Evolutionary conservation across 2,888 invertebrate genomes (phyloP).

Genomic region (Cerastis rubricosa): DNA sequence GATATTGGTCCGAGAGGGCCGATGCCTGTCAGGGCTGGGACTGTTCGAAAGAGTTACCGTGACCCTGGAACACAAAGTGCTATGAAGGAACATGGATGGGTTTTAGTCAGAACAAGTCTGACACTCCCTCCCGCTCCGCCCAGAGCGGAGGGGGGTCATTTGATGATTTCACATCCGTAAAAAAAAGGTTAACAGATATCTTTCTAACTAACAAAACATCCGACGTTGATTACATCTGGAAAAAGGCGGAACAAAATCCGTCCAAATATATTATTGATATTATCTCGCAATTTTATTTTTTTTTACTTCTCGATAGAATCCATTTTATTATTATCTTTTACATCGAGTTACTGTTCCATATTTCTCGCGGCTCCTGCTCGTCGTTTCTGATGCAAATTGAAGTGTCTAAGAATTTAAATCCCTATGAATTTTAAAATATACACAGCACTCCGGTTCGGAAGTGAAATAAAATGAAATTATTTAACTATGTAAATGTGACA

Average conservation of each 20-base stretch:
- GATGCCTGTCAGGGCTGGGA: too few relatives aligned
- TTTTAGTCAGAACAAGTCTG: too few relatives aligned
- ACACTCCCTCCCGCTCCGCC: too few relatives aligned
- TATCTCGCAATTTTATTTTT: conserved; percentile 1
- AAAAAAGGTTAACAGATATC: neutral
- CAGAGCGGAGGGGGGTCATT: too few relatives aligned
- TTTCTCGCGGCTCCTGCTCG: conserved; percentile 55
- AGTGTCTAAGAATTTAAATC: conserved; percentile 70
- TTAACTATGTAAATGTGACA: conserved; percentile 45
- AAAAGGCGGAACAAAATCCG: neutral
- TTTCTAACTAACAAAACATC: neutral
- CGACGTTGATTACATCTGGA: neutral
- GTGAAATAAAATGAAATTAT: conserved; percentile 62
- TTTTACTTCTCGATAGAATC: conserved; percentile 32
- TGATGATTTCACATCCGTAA: too few relatives aligned
- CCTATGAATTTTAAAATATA: conserved; percentile 71
- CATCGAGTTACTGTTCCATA: conserved; percentile 59
- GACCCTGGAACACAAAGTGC: too few relatives aligned
- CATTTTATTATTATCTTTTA: conserved; percentile 52
- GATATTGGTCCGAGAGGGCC: too few relatives aligned
- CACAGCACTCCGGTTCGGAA: conserved; percentile 55
- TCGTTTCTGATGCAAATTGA: conserved; percentile 72
- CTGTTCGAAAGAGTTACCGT: too few relatives aligned
- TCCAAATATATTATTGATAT: neutral
- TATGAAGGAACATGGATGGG: too few relatives aligned